Conservation (phyloP, 1,140 invertebrate genomes). For the Lordiphosa mommai region DNA sequence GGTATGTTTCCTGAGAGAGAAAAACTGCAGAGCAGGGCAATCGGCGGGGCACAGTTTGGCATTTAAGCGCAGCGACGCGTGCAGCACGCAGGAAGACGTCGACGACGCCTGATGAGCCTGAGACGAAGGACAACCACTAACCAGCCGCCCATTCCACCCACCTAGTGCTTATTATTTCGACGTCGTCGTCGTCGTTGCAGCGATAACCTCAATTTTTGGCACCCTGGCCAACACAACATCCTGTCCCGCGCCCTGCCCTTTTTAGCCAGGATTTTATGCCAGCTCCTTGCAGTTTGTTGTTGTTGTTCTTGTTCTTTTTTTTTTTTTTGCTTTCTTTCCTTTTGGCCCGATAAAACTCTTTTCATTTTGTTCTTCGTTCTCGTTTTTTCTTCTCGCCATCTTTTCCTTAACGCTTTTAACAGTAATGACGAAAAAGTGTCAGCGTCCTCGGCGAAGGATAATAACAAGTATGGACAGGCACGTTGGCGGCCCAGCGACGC, state of each 20-base stretch:
- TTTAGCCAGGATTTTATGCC: constrained; percentile 49
- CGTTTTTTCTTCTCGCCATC: constrained; percentile 20
- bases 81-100: constrained; percentile 53
- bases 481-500: constrained; percentile 14
- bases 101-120: constrained; percentile 10
- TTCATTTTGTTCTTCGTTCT: constrained; percentile 63
- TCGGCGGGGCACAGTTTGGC: constrained; percentile 41
- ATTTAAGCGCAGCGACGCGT: constrained; percentile 66
- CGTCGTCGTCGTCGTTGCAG: constrained; percentile 34
- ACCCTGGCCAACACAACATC: constrained; percentile 71
- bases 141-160: background rate
- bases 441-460: constrained; percentile 76
- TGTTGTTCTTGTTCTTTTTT: constrained; percentile 12
- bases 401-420: constrained; percentile 76
- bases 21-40: constrained; percentile 24
- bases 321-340: constrained; percentile 15
- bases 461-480: constrained; percentile 76
- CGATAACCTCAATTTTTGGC: constrained; percentile 76
- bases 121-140: background rate
- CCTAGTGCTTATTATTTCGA: constrained; percentile 16
- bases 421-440: constrained; percentile 79
- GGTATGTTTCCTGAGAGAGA: background rate
- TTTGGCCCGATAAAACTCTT: constrained; percentile 65
- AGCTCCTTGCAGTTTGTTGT: constrained; percentile 55
- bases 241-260: background rate